A percentile compares a stretch with the other conserved stretches of the same genome.
phyloP scores from a whole-genome alignment of 2,888 invertebrate species.

The Sesia apiformis region DNA sequence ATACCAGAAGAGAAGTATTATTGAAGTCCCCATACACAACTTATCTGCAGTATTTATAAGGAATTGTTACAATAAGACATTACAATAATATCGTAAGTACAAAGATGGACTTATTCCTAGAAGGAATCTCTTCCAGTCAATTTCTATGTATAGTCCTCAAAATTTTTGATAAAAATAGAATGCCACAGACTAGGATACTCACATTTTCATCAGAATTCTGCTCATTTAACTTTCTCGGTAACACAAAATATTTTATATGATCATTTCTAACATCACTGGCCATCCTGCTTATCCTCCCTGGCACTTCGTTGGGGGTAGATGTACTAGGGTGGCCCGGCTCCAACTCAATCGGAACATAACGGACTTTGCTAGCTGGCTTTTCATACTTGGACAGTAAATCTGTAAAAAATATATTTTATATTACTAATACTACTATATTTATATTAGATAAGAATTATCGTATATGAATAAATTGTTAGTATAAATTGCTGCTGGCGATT shows the following conservation, averaged over 20 bases:
- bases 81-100: no score
- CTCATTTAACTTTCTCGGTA: neutral
- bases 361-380: slow-evolving; percentile 35
- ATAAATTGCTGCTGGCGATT: neutral
- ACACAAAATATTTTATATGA: neutral
- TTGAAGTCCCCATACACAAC: no score
- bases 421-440: neutral
- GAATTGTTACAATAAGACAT: no score
- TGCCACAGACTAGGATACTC: neutral
- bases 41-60: no score
- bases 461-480: slow-evolving; percentile 4
- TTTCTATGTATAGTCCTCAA: no score
- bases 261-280: neutral
- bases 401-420: slow-evolving; percentile 15
- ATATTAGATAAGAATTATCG: neutral
- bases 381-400: slow-evolving; percentile 34
- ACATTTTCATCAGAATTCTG: neutral
- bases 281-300: slow-evolving; percentile 10
- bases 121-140: no score
- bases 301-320: slow-evolving; percentile 50
- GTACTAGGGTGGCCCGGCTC: slow-evolving; percentile 54
- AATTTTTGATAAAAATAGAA: no score
- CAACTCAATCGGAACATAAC: slow-evolving; percentile 57
- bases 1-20: no score
- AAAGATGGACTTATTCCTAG: no score